phyloP scores from a whole-genome alignment of 2,797 vertebrate species.

The Fistularia tabacaria region DNA sequence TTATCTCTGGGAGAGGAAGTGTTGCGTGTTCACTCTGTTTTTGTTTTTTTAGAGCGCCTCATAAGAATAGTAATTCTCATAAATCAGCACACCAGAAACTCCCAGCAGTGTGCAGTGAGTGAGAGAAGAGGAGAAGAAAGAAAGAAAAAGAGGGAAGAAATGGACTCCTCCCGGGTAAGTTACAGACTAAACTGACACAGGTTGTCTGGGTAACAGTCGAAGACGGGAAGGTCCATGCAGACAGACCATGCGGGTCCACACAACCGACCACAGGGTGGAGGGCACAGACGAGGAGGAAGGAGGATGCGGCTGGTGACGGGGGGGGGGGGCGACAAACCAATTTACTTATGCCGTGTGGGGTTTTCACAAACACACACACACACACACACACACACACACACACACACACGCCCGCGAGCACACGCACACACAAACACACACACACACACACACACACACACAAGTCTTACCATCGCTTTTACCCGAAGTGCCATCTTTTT shows the following conservation, averaged over 20 bases:
- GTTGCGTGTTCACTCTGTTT: too few species aligned
- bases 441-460: constrained; percentile 33
- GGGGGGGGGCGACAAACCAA: constrained; percentile 35
- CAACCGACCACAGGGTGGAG: constrained; percentile 43
- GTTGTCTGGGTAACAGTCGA: constrained; percentile 38
- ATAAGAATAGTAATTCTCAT: too few species aligned
- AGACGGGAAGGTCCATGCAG: constrained; percentile 78
- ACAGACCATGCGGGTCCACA: constrained; percentile 85
- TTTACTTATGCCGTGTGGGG: constrained; percentile 22
- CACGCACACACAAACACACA: constrained; percentile 43
- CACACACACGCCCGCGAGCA: too few species aligned
- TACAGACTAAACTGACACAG: neutral
- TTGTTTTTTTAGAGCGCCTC: too few species aligned
- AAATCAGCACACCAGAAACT: too few species aligned
- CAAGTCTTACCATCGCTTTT: constrained; percentile 95
- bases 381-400: constrained; percentile 34
- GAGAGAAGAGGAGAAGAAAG: too few species aligned
- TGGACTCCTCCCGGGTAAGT: neutral
- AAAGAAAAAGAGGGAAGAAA: neutral
- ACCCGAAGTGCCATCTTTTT: constrained; percentile 92
- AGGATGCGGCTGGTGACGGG: neutral
- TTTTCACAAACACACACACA: constrained; percentile 19
- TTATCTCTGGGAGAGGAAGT: too few species aligned
- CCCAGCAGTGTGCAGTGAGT: too few species aligned
- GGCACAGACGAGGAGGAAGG: constrained; percentile 27